Evolutionary conservation across 2,113 vertebrate genomes (phyloP), one percentile per base, ranked within the genome.

Genomic region (Crypturellus undulatus): DNA sequence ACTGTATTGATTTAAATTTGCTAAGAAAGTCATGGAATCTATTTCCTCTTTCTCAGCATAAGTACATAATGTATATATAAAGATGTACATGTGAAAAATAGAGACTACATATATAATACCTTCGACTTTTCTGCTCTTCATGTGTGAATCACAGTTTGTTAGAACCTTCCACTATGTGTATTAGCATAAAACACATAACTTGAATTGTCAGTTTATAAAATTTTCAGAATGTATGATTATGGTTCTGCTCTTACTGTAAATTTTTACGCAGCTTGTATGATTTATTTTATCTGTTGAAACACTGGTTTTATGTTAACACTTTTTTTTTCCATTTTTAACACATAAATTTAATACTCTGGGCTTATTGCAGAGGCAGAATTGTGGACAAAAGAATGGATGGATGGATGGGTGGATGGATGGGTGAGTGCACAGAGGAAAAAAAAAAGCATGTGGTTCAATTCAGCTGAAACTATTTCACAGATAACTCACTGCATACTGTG

Each of bases 131-230:
- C 92, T 94, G 91, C 88, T 97, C 79, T 95, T 96, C 94, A 95
- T 97, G 94, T 97, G 96, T 91, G 90, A 97, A 97, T 97, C 96
- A 89, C 95, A 97, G 97, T 97, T 97, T 98, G 89, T 96, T 98
- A 97, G 96, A 97, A 96, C 80, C 94, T 88, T 96, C 93, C 88
- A 96, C 93, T 95, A 94, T 71, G 84, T 81, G 43, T 97, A 98
- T 97, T 98, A 98, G 96, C 96, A 98, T 97, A 97, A 97, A 97
- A 96, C 79, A 96, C 92, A 93, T 94, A 97, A 97, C 93, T 97
- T 97, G 95, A 97, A 97, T 96, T 96, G 96, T 97, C 97, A 97
- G 96, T 97, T 97, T 97, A 97, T 97, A 97, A 98, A 97, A 98
- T 97, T 97, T 98, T 97, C 95, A 97, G 96, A 96, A 97, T 94